These are phyloP conservation scores for Nansenia antarctica DNA, from an alignment of 2,113 vertebrate genomes.

Conservation along the genomic window DNA sequence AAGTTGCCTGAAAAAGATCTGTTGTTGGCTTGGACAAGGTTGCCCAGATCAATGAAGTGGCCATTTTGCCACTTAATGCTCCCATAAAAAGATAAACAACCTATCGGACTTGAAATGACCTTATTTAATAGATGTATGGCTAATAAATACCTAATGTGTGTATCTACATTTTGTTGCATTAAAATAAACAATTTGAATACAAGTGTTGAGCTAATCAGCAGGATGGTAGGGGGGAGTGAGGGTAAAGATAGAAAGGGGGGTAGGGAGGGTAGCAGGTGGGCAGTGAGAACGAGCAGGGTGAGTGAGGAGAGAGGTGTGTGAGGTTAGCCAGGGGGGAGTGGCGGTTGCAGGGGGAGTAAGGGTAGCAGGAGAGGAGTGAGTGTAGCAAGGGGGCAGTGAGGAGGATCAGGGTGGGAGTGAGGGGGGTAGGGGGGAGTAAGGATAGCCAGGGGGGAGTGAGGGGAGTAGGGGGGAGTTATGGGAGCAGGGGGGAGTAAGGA, in stretches of 20 bases:
- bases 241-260: neutral
- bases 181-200: neutral
- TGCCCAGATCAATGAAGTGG: neutral
- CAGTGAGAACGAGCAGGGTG: too few species aligned
- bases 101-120: neutral
- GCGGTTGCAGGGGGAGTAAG: too few species aligned
- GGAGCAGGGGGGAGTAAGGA: neutral
- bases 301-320: too few species aligned
- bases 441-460: neutral
- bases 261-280: too few species aligned
- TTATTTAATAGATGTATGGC: neutral
- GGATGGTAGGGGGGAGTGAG: neutral
- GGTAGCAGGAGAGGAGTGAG: too few species aligned
- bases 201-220: neutral
- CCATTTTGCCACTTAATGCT: neutral
- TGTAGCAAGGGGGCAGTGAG: too few species aligned
- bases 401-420: too few species aligned
- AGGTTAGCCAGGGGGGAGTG: neutral
- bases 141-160: neutral
- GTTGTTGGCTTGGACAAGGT: slow-evolving; percentile 8
- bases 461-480: too few species aligned
- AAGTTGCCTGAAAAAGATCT: neutral
- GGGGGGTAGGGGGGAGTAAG: neutral
- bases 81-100: neutral
- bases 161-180: neutral